Base-by-base conservation (phyloP, 2,797 vertebrate genomes). In the Cynodonichthys magdalenae region DNA sequence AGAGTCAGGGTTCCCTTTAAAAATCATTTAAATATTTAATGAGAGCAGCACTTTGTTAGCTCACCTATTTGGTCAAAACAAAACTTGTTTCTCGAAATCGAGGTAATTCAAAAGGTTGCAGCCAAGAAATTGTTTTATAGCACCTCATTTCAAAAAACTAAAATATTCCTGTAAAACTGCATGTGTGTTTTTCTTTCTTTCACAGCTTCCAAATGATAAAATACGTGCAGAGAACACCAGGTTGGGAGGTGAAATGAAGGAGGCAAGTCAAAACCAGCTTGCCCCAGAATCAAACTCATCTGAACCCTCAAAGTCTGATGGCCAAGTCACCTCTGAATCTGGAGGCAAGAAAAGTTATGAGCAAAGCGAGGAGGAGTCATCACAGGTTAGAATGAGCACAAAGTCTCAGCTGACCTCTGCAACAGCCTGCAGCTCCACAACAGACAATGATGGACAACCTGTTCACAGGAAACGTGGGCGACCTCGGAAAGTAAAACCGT, bases 391-490 rank as follows among this genome's bases (percentile, higher is more conserved):
- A 28, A 75, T 61, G 63, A 73, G 88, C 20, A 47, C 19, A 20
- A 44, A 46, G 27, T 24, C 71, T 28, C 41, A 58, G 57, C 17
- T 46, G 34, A 29, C 63, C 4, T 51, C 57, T 29, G 59, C 18
- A 0, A 63, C 46, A 2, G 9, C 72, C 52, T 80, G 79, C 56
- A 74, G 53, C 64, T 73, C 79, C 1, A 72, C 79, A 15, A 58
- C 67, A 45, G 71, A 78, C 58, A 28, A 27, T 20, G 63, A 34
- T 0, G 59, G 51, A 45, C 53, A 71, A 29, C 53, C 52, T 6
- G 27, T 54, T 44, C 58, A 47, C 52, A 80, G 42, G 41, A 91
- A 56, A 81, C 74, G 31, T 0, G 77, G 90, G 7, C 84, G 84
- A 15, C 80, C 79, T 34, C 65, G 58, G 15, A 90, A 86, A 76